Conservation (phyloP, 2,797 vertebrate genomes). For the Tiaroga cobitis region DNA sequence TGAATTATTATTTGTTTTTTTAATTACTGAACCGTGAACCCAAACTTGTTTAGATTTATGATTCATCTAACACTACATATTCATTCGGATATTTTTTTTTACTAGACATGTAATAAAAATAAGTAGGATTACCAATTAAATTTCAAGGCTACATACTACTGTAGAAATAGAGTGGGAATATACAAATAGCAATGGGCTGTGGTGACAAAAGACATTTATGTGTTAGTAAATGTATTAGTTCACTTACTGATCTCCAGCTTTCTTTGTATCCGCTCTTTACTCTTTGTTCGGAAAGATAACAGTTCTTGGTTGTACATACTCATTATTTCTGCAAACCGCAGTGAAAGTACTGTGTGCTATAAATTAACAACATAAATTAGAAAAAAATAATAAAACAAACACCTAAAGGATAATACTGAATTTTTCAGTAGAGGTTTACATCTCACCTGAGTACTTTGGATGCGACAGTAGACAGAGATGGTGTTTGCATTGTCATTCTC, state of each 20-base stretch:
- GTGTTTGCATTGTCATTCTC: constrained; percentile 54
- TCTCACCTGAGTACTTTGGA: constrained; percentile 75
- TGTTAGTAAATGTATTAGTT: neutral
- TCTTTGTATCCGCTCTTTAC: constrained; percentile 87
- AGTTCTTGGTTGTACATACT: constrained; percentile 84
- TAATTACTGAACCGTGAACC: neutral
- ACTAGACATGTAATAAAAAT: neutral
- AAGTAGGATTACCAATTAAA: neutral
- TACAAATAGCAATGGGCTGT: neutral
- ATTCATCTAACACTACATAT: neutral
- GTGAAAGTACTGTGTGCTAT: constrained; percentile 87
- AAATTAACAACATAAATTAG: constrained; percentile 26
- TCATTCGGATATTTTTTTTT: neutral
- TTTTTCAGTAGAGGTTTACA: neutral
- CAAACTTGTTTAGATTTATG: neutral
- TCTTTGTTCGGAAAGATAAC: constrained; percentile 86
- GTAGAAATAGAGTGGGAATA: neutral
- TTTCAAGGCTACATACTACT: neutral
- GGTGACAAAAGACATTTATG: constrained; percentile 5
- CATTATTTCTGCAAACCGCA: constrained; percentile 90
- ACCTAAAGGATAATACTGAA: neutral
- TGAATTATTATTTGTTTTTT: neutral
- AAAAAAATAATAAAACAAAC: neutral
- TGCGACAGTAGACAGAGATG: constrained; percentile 70
- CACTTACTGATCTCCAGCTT: constrained; percentile 78